Evolutionary conservation across 2,113 vertebrate genomes (phyloP).

Genomic region (Ameiurus melas): DNA sequence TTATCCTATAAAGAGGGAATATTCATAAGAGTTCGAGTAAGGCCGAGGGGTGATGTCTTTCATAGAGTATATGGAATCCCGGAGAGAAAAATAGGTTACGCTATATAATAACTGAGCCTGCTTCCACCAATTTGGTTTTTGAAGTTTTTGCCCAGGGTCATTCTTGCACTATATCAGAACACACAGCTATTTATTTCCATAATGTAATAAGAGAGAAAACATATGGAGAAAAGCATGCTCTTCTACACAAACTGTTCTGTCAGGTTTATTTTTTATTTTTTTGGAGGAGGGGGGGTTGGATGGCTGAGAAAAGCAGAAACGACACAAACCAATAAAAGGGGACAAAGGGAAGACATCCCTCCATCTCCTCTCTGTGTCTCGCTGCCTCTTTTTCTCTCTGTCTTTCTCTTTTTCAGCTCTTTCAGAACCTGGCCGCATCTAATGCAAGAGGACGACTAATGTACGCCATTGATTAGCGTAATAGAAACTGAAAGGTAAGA

Average conservation of each 20-base stretch:
- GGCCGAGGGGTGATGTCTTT: background rate
- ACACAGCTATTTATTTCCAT: background rate
- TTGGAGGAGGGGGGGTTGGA: background rate
- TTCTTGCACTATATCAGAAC: background rate
- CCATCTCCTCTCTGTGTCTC: conserved; percentile 2
- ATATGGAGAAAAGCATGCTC: background rate
- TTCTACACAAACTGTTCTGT: conserved; percentile 36
- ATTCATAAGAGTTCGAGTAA: background rate
- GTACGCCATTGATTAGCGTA: conserved; percentile 64
- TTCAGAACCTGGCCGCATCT: conserved; percentile 32
- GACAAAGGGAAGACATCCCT: conserved; percentile 32
- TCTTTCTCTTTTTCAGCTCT: conserved; percentile 26
- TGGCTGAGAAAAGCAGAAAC: conserved; percentile 15
- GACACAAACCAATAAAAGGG: background rate
- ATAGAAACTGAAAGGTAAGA: conserved; percentile 66
- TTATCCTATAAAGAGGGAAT: background rate
- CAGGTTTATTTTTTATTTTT: background rate
- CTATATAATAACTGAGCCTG: background rate
- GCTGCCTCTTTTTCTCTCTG: conserved; percentile 18
- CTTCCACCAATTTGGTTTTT: background rate
- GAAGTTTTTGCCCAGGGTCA: background rate
- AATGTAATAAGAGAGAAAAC: background rate
- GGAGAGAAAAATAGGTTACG: background rate
- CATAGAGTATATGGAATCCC: background rate
- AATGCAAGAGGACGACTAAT: conserved; percentile 58